Evolutionary conservation across 1,140 invertebrate species (phyloP), one percentile per base, ranked within the genome.

Genomic region (Akabosia matsudoensis): DNA sequence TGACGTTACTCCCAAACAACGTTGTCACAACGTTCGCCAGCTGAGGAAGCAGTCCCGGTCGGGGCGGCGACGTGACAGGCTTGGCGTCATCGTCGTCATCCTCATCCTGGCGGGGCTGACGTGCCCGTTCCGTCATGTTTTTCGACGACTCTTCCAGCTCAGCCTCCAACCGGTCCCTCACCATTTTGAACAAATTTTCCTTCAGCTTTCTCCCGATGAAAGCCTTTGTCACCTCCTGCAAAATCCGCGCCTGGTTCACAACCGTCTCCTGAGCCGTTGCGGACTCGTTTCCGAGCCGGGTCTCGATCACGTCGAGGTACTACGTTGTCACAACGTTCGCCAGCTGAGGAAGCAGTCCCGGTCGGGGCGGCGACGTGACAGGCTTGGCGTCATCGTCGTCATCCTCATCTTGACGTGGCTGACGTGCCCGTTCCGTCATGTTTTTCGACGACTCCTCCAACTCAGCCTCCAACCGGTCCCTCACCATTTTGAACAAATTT

Each of bases 401-500:
- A 1, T 74, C 79, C 3, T 64, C 79, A 24, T 74, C 76, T 71
- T 79, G 80, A 22, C 78, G 45, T 0, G 78, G 74, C 33, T 75
- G 78, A 24, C 78, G 70, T 28, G 67, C 33, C 3, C 74, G n/a
- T 3, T 61, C 13, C 2, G 54, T 7, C 4, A 22, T 67, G 61
- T 24, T 30, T 2, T 76, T 76, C 45, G 78, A 37, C n/a, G 56
- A 54, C 0, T 45, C 56, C 22, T 33, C 70, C 74, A 79, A 31
- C 70, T 81, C 80, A 33, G 75, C 76, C 45, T 81, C 80, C 14
- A 75, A 78, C 4, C 78, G 33, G 30, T 74, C 33, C 24, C 78
- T 73, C 1, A 81, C 37, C 51, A 81, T 78, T 37, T 74, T 79
- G 64, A 81, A 79, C 22, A 81, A 45, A 73, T 79, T 81, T 70